Evolutionary conservation across 1,140 invertebrate species (phyloP).

Genomic region (Hypothenemus hampei): DNA sequence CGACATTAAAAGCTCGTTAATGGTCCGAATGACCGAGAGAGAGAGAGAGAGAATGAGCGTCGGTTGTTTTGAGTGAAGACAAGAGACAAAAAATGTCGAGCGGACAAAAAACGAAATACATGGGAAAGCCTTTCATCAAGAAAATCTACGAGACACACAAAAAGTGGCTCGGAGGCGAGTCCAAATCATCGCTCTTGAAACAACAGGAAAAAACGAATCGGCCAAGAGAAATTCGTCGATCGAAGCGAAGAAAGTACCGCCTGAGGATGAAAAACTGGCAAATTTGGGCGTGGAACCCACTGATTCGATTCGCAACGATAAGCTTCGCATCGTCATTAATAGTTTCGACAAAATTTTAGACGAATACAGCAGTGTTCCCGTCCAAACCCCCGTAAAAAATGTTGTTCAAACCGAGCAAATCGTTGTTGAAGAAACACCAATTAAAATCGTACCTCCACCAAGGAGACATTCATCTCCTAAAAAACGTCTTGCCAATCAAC

Average conservation of each 20-base stretch:
- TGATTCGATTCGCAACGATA: slow-evolving; percentile 41
- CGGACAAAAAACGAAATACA: slow-evolving; percentile 25
- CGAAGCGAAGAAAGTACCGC: slow-evolving; percentile 20
- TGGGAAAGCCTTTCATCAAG: slow-evolving; percentile 32
- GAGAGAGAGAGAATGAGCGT: neutral
- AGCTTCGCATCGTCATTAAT: slow-evolving; percentile 56
- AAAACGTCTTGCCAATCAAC: neutral
- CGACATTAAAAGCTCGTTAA: slow-evolving; percentile 20
- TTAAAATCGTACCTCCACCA: slow-evolving; percentile 15
- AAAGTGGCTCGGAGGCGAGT: slow-evolving; percentile 28
- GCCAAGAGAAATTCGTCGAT: slow-evolving; percentile 8
- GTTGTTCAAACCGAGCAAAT: too few species aligned
- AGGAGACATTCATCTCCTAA: neutral
- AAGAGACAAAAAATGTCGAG: slow-evolving; percentile 18
- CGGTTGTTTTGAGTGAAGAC: too few species aligned
- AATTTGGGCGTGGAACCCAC: slow-evolving; percentile 23
- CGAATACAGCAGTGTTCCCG: slow-evolving; percentile 39
- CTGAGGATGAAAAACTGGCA: slow-evolving; percentile 50
- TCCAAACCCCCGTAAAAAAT: too few species aligned
- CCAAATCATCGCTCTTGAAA: slow-evolving; percentile 9
- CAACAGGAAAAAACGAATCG: slow-evolving; percentile 20
- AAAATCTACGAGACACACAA: slow-evolving; percentile 32
- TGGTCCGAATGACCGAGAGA: neutral
- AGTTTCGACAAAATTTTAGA: slow-evolving; percentile 60
- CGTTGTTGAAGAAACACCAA: neutral